These are phyloP conservation scores for Drosophila austrosaltans DNA, from an alignment of 2,888 invertebrate genomes.

Conservation along the genomic window DNA sequence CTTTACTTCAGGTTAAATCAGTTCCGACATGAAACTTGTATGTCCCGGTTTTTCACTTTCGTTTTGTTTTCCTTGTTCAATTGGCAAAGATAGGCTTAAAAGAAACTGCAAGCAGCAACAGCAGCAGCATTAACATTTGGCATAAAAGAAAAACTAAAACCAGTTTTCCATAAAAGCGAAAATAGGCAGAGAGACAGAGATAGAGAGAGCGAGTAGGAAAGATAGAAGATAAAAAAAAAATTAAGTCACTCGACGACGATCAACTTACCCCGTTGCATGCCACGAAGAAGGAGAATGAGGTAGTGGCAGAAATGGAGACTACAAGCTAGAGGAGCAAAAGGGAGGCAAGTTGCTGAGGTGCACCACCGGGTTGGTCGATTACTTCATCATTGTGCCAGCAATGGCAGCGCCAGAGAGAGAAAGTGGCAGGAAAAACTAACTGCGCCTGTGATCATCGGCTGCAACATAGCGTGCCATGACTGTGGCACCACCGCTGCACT, in stretches of 20 bases:
- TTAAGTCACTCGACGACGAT: conserved; percentile 65
- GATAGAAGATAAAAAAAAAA: conserved; percentile 45
- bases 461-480: conserved; percentile 72
- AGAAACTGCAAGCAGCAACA: conserved; percentile 31
- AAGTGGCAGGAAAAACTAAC: conserved; percentile 71
- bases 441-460: conserved; percentile 28
- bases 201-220: neutral
- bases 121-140: conserved; percentile 45
- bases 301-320: neutral
- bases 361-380: conserved; percentile 45
- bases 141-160: conserved; percentile 66
- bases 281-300: neutral
- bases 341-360: conserved; percentile 1
- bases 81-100: conserved; percentile 21
- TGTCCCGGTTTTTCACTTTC: conserved; percentile 3
- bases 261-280: conserved; percentile 48
- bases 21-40: conserved; percentile 7
- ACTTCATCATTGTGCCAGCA: conserved; percentile 59
- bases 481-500: conserved; percentile 16
- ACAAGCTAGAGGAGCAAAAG: conserved; percentile 23
- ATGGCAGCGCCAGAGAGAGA: conserved; percentile 55
- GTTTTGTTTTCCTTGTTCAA: conserved; percentile 1
- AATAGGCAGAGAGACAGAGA: neutral
- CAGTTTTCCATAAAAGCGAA: conserved; percentile 63
- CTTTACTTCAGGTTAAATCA: conserved; percentile 11